These are phyloP conservation scores for Cotesia congregata DNA, from an alignment of 2,888 invertebrate species.

Conservation along the genomic window DNA sequence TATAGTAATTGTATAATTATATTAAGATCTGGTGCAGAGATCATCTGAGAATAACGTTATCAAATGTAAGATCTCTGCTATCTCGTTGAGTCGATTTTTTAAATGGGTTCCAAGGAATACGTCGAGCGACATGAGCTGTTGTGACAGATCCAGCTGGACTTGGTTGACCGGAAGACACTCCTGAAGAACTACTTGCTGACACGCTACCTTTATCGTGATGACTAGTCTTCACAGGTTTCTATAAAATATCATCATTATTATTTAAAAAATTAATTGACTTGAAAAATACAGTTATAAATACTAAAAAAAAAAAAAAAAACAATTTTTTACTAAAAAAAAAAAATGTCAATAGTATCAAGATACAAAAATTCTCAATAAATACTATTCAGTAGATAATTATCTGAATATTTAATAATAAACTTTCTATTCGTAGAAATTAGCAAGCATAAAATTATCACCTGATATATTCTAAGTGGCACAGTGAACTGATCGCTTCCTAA, in stretches of 20 bases:
- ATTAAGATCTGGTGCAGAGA: slow-evolving; percentile 36
- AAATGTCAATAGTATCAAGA: too few species aligned
- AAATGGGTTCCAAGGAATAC: slow-evolving; percentile 82
- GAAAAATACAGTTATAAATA: too few species aligned
- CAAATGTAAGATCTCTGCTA: slow-evolving; percentile 72
- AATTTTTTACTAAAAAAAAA: too few species aligned
- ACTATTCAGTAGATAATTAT: too few species aligned
- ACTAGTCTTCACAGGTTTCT: slow-evolving; percentile 69
- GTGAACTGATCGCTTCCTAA: too few species aligned
- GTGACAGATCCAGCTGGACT: slow-evolving; percentile 75
- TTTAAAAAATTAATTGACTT: too few species aligned
- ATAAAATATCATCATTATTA: slow-evolving; percentile 35
- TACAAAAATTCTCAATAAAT: too few species aligned
- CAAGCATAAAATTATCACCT: too few species aligned
- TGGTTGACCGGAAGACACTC: slow-evolving; percentile 74
- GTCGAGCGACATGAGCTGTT: slow-evolving; percentile 70
- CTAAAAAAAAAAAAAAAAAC: too few species aligned
- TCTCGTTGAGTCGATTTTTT: slow-evolving; percentile 76
- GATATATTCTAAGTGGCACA: too few species aligned
- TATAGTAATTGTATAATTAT: not conserved
- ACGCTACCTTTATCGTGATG: slow-evolving; percentile 72
- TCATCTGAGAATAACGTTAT: slow-evolving; percentile 76
- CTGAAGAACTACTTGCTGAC: slow-evolving; percentile 74
- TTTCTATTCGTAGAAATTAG: too few species aligned
- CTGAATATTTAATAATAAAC: too few species aligned